Percentiles rank a stretch among this genome's conserved stretches.
Evolutionary conservation across 2,888 invertebrate species (phyloP).

Genomic region (Lepeophtheirus nordmannii): DNA sequence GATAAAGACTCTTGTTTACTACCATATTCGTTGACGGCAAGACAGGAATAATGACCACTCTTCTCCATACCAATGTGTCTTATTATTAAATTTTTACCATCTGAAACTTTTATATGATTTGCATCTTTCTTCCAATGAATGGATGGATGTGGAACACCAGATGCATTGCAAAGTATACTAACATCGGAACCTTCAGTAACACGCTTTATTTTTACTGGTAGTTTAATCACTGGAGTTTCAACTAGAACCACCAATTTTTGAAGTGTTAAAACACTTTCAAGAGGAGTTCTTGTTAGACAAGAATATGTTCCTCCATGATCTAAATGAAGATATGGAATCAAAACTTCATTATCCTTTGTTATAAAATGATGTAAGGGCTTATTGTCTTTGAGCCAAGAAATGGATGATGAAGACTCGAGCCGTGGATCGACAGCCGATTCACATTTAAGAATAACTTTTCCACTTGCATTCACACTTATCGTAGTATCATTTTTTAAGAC

Average conservation of each 20-base stretch:
- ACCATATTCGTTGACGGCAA: slow-evolving; percentile 24
- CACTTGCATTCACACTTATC: not conserved
- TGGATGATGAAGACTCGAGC: not conserved
- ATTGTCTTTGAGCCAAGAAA: not conserved
- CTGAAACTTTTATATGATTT: not conserved
- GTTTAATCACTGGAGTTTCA: not conserved
- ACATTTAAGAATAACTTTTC: not conserved
- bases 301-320: not conserved
- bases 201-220: not conserved
- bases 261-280: not conserved
- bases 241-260: not conserved
- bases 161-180: not conserved
- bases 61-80: not conserved
- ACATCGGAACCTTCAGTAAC: not conserved
- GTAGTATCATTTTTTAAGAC: not conserved
- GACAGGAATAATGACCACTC: slow-evolving; percentile 16
- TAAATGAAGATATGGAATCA: not conserved
- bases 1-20: slow-evolving; percentile 3
- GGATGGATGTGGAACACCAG: not conserved
- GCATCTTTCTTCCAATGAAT: not conserved
- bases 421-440: not conserved
- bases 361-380: not conserved
- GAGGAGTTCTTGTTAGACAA: not conserved
- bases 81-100: not conserved
- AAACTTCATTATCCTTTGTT: not conserved